Percentiles rank a stretch among this genome's conserved stretches.
Conservation (phyloP, 2,113 vertebrate genomes). For the Ptychochromis oligacanthus region DNA sequence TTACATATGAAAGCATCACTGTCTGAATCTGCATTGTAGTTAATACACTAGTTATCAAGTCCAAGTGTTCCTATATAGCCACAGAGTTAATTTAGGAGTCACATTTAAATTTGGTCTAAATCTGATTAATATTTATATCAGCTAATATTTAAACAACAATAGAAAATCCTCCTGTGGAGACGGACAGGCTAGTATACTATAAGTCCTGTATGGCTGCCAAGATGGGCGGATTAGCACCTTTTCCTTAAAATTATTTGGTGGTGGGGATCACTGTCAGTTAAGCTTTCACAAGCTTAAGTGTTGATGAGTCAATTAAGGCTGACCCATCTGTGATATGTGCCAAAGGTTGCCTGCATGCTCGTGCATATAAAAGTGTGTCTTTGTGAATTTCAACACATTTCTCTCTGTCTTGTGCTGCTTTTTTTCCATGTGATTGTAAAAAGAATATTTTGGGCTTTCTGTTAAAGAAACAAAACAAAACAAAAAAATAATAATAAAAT, state of each 20-base stretch:
- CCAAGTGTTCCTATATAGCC: conserved; percentile 1
- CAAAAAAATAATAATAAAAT: not conserved
- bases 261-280: conserved; percentile 43
- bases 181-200: conserved; percentile 35
- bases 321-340: not conserved
- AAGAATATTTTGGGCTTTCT: not conserved
- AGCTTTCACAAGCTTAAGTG: conserved; percentile 23
- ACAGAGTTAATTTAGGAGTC: conserved; percentile 11
- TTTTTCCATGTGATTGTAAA: not conserved
- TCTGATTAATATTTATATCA: conserved; percentile 22
- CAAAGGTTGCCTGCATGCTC: not conserved
- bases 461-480: no score
- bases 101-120: conserved; percentile 15
- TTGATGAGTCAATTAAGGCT: not conserved
- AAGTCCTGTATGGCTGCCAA: conserved; percentile 55
- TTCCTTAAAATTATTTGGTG: conserved; percentile 50
- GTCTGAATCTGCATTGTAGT: not conserved
- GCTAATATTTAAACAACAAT: conserved; percentile 46
- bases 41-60: conserved; percentile 2
- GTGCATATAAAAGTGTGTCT: fast-evolving
- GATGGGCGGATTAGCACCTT: conserved; percentile 61
- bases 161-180: conserved; percentile 23
- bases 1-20: not conserved
- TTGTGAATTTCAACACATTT: not conserved
- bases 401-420: not conserved